Evolutionary conservation across 1,140 invertebrate genomes (phyloP).

Genomic region (Dendrolimus kikuchii): DNA sequence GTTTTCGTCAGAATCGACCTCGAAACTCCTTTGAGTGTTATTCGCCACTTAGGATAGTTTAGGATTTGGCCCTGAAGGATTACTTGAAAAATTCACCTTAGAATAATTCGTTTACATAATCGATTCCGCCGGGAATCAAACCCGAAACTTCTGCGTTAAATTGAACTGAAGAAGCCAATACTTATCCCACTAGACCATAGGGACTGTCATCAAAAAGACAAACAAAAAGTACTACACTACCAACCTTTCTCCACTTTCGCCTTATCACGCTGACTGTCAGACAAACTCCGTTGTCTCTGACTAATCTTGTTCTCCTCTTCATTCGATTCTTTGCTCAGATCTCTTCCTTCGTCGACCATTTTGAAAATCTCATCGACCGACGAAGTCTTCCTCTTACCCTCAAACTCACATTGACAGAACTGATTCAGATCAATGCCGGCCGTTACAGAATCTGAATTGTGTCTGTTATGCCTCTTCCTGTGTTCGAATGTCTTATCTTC

Average conservation of each 20-base stretch:
- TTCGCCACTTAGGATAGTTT: too few relatives aligned
- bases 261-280: slow-evolving; percentile 76
- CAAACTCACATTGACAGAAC: slow-evolving; percentile 66
- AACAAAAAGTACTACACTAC: slow-evolving; percentile 23
- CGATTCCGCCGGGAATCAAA: too few relatives aligned
- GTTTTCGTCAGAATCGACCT: too few relatives aligned
- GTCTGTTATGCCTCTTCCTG: slow-evolving; percentile 58
- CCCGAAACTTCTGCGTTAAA: too few relatives aligned
- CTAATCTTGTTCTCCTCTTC: slow-evolving; percentile 75
- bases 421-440: slow-evolving; percentile 67
- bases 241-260: slow-evolving; percentile 58
- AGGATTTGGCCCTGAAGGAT: too few relatives aligned
- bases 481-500: slow-evolving; percentile 49
- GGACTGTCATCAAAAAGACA: slow-evolving; percentile 3
- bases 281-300: slow-evolving; percentile 80
- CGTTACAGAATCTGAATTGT: slow-evolving; percentile 50
- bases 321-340: slow-evolving; percentile 50
- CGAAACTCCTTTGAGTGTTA: too few relatives aligned
- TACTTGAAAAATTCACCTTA: too few relatives aligned
- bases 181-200: background rate
- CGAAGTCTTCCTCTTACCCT: slow-evolving; percentile 59
- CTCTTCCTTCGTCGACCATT: slow-evolving; percentile 48
- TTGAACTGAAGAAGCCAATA: too few relatives aligned
- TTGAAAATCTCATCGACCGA: slow-evolving; percentile 82
- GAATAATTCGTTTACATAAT: too few relatives aligned